phyloP scores from a whole-genome alignment of 2,888 invertebrate genomes.

The Sphaerophoria rueppellii region DNA sequence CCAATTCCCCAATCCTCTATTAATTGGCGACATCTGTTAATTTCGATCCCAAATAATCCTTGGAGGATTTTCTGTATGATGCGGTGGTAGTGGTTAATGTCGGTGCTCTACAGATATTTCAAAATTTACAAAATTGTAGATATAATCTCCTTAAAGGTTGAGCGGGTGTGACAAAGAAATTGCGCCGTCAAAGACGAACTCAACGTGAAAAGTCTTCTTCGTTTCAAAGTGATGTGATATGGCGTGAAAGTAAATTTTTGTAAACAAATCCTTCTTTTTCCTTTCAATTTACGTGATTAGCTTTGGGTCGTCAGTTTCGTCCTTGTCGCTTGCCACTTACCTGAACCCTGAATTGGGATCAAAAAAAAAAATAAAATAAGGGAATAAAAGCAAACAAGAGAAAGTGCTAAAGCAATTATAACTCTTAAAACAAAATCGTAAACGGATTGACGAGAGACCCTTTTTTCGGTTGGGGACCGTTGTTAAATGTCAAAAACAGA shows the following conservation, averaged over 20 bases:
- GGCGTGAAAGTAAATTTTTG: no score
- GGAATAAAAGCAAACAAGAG: not conserved
- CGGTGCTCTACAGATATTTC: not conserved
- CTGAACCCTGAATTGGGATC: not conserved
- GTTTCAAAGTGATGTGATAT: not conserved
- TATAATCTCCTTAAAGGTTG: no score
- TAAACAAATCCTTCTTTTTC: not conserved
- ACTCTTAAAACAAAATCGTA: conserved; percentile 53
- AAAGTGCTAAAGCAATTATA: conserved; percentile 55
- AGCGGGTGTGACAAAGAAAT: no score
- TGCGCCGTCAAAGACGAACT: not conserved
- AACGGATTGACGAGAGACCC: conserved; percentile 55
- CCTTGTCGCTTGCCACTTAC: conserved; percentile 9
- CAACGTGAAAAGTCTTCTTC: conserved; percentile 9
- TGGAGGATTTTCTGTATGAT: not conserved
- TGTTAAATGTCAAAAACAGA: conserved; percentile 30
- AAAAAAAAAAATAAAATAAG: not conserved
- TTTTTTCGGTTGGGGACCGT: not conserved
- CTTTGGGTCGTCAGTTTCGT: conserved; percentile 12
- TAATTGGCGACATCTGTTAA: conserved; percentile 47
- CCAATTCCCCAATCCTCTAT: conserved; percentile 41
- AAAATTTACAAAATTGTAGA: conserved; percentile 9
- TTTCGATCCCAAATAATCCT: conserved; percentile 36
- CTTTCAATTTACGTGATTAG: conserved; percentile 27
- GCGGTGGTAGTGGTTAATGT: not conserved